Percentiles rank a stretch among this genome's conserved stretches.
These are phyloP conservation scores for Notoglanidium macrostoma DNA, from an alignment of 2,797 vertebrate genomes.

Conservation along the genomic window DNA sequence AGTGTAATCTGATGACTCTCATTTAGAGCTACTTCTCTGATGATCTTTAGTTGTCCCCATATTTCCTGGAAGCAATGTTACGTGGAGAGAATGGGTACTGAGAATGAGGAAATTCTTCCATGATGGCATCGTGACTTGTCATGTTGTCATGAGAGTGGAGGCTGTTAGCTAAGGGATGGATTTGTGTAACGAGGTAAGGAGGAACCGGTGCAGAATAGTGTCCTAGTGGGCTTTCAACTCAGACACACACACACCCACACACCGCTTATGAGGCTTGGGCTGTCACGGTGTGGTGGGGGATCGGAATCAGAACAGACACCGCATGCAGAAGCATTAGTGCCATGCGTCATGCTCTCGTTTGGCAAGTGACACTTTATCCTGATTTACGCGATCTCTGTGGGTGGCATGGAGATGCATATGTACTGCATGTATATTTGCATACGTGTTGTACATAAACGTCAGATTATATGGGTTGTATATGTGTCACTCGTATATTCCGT, in stretches of 20 bases:
- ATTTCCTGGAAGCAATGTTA: constrained; percentile 28
- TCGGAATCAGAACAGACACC: constrained; percentile 32
- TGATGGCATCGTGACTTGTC: constrained; percentile 58
- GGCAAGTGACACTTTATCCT: constrained; percentile 33
- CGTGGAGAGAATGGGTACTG: constrained; percentile 52
- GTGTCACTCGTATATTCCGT: not conserved
- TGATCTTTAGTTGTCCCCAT: not conserved
- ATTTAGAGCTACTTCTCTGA: constrained; percentile 65
- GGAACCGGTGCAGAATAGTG: constrained; percentile 48
- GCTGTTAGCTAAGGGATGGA: constrained; percentile 55
- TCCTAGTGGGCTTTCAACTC: constrained; percentile 49
- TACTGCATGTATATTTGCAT: constrained; percentile 16
- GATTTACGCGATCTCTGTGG: constrained; percentile 39
- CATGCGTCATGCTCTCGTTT: constrained; percentile 41
- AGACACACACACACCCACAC: constrained; percentile 32
- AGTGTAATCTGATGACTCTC: constrained; percentile 49
- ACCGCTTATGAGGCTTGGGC: constrained; percentile 33
- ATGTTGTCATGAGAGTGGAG: constrained; percentile 50
- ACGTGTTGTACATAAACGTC: constrained; percentile 23
- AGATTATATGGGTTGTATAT: not conserved
- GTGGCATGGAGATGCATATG: constrained; percentile 7
- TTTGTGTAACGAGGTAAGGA: constrained; percentile 63
- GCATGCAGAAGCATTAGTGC: constrained; percentile 49
- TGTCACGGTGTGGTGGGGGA: constrained; percentile 47
- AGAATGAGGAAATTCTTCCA: constrained; percentile 54